Base-by-base conservation (phyloP, 2,888 invertebrate species). In the Hyppa rectilinea region DNA sequence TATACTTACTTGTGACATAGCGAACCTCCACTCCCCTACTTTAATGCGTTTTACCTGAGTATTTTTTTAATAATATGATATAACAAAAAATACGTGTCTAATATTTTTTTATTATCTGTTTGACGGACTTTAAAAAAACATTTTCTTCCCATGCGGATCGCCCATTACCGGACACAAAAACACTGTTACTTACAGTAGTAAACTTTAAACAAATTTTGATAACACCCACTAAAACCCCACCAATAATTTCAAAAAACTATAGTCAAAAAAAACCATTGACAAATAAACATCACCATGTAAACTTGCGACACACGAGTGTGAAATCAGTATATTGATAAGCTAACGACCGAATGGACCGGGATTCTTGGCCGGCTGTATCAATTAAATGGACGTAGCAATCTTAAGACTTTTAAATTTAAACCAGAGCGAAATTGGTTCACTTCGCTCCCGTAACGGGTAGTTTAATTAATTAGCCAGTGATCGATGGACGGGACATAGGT, bases 371-470 rank as follows among this genome's bases (percentile, higher is more conserved):
- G 75, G 84, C 80, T 87, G 91, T 95, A 95, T 95, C 95, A 95
- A 95, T 95, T 94, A 93, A 94, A 93, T 90, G 90, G 88, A 85
- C 87, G 90, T 85, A 90, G 89, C 93, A 91, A 95, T 95, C 95
- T 94, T 85, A 66, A 75, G 80, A 80, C 80, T 88, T 85, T 83
- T 87, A 88, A 89, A 89, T 89, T 88, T 87, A 87, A 86, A 85
- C 63, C 80, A 77, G 68, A 82, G 84, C 80, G 73, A 80, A 81
- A 84, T 81, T 81, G 82, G 78, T 78, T 65, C 73, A 78, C 65
- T 63, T 60, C 49, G 77, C 73, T 68, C 62, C 77, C 45, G 77
- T 75, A 67, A 75, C 78, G 71, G 79, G 74, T 56, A 64, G 62
- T 71, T 75, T 81, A 81, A 81, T 81, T 80, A 79, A 79, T 79